Evolutionary conservation across 2,797 vertebrate genomes (phyloP), one percentile per base, ranked within the genome.

Genomic region (Eulemur coronatus): DNA sequence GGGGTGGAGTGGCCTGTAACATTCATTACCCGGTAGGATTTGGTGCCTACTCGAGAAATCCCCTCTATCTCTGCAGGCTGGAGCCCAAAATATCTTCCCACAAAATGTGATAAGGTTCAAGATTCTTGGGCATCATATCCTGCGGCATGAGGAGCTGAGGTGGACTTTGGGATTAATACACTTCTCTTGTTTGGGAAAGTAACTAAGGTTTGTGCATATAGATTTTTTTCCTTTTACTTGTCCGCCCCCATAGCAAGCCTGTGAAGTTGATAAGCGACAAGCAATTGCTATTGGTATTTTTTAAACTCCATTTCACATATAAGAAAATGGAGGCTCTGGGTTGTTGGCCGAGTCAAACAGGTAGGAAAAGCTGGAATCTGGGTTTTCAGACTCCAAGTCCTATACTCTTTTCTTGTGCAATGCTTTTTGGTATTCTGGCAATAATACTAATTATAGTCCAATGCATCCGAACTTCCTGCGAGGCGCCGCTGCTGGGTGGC

Each of bases 131-230:
- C 85, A 28, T 61, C 0, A 0, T 35, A 35, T 85, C 35, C 38
- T 78, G 55, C 28, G n/a, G 35, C 6, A 59, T 78, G 70, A 84
- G 43, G 43, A 63, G 28, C 52, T 67, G 63, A 82, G 67, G 46
- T 75, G 22, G n/a, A 18, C 57, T 92, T 91, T 85, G 26, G n/a
- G 46, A 52, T 75, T 75, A 86, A 61, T 13, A 69, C 0, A 13
- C 14, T 80, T 88, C 28, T 93, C 75, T 86, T 73, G 52, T 89
- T 95, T 95, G 76, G 79, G 69, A 80, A 87, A 82, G 73, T 76
- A 86, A 26, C 43, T 33, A 61, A 81, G 26, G 43, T 63, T 41
- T 89, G 52, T 94, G 46, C 22, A 12, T 46, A 38, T 30, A 61
- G 26, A 80, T 48, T 70, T 89, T 84, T 84, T 46, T 30, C 52